Base-by-base conservation (phyloP, 2,888 invertebrate species). In the Sarcophaga rosellei region DNA sequence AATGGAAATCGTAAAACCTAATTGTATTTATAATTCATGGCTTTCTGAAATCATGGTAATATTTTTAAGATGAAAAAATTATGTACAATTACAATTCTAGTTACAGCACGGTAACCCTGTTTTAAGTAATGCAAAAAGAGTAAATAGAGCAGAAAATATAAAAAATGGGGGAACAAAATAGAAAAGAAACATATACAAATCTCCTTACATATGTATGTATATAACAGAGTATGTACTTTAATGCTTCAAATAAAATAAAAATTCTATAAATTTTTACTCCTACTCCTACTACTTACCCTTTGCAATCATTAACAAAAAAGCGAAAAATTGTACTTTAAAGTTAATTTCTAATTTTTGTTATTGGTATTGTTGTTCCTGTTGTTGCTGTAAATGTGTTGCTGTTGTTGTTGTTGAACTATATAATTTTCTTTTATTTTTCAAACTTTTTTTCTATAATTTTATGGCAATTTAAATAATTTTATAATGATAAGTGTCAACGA, bases 401-500 rank as follows among this genome's bases (percentile, higher is more conserved):
- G 47, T 63, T 47, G 47, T 10, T 72, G 72, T 25, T 76, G 65
- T 70, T 63, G 63, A 45, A 44, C 20, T 25, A 65, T 23, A 35
- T 75, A 23, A 69, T 61, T 4, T 20, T 72, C 23, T 15, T 59
- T 20, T 65, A 53, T 65, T 12, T 53, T 75, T 53, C 1, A 53
- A 53, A 4, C 3, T 53, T 53, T 17, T 75, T 75, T 79, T 75
- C 75, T 80, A 45, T 25, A 70, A 75, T 66, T 75, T 80, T 78
- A 78, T 79, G 74, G 17, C 78, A 75, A 84, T 80, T 80, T 75
- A 53, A 70, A 80, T 80, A 84, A 75, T 80, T 79, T 68, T 78
- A 74, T 78, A 84, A 75, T 81, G 78, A 82, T 62, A 81, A 86
- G 66, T 86, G 86, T 86, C 86, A 86, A 86, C 84, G 86, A 86